Evolutionary conservation across 2,113 vertebrate species (phyloP), one percentile per base, ranked within the genome.

Genomic region (Anoura caudifer): DNA sequence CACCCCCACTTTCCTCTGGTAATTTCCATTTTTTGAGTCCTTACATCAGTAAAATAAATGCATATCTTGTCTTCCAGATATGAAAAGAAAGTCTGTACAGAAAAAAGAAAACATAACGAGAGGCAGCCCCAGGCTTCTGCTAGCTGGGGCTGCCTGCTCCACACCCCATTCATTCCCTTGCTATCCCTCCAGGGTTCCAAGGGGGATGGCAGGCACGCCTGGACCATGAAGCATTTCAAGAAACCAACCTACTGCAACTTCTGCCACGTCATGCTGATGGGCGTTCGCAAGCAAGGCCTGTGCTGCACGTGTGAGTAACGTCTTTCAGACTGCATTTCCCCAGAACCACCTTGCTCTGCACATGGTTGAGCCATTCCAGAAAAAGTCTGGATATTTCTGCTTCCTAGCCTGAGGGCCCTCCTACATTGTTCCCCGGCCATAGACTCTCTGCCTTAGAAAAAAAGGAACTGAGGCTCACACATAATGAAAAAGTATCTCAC

Each of bases 201-300:
- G 92, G 99, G 99, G 0, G 99, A 99, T 0, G 99, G 99, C 36
- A 99, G 99, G 59, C 99, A 99, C 0, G 98, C 99, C 54, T 99
- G 99, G 99, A 99, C 98, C 97, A 98, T 99, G 98, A 99, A 99
- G 98, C 99, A 99, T 97, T 99, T 99, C 98, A 99, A 99, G 98
- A 99, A 99, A 80, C 99, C 99, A 0, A 99, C 99, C 69, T 99
- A 99, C 98, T 99, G 99, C 98, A 99, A 99, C 98, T 99, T 99
- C 98, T 99, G 99, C 98, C 99, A 99, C 73, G 98, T 99, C 94
- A 99, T 99, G 99, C 98, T 99, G 96, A 98, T 99, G 85, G 99
- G 99, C 0, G 99, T 99, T 0, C 98, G 99, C 94, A 99, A 99
- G 97, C 99, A 99, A 98, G 99, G 99, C 97, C 99, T 99, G 95